phyloP scores from a whole-genome alignment of 2,797 vertebrate genomes.

The Acrossocheilus wenchowensis region DNA sequence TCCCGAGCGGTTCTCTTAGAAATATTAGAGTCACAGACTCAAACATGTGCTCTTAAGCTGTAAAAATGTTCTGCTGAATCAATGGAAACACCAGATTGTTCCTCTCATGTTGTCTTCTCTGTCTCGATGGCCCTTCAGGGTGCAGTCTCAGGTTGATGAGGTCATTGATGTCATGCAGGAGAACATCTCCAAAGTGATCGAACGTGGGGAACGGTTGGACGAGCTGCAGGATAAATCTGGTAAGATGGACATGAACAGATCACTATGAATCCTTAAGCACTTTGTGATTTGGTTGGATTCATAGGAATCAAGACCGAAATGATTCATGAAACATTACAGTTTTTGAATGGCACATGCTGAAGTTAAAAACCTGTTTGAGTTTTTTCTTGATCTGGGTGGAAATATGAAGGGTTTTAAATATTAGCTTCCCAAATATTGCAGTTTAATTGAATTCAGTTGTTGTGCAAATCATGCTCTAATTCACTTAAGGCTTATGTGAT shows the following conservation, averaged over 20 bases:
- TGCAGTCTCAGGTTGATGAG: slow-evolving; percentile 98
- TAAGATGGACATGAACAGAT: slow-evolving; percentile 62
- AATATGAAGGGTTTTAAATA: background rate
- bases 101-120: slow-evolving; percentile 11
- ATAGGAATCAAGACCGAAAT: background rate
- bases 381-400: background rate
- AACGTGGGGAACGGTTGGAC: slow-evolving; percentile 94
- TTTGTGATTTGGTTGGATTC: background rate
- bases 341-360: background rate
- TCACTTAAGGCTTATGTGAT: background rate
- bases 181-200: slow-evolving; percentile 99
- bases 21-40: background rate
- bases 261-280: background rate
- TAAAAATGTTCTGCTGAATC: slow-evolving; percentile 21
- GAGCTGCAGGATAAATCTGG: slow-evolving; percentile 99
- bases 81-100: background rate
- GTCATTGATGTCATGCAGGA: slow-evolving; percentile 99
- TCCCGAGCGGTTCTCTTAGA: slow-evolving; percentile 1
- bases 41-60: slow-evolving; percentile 22
- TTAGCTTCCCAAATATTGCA: background rate
- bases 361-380: background rate
- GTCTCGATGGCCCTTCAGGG: slow-evolving; percentile 74
- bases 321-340: background rate
- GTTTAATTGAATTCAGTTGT: background rate
- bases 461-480: background rate